A percentile compares a stretch with the other conserved stretches of the same genome.
phyloP scores from a whole-genome alignment of 2,888 invertebrate genomes.

The Drosophila monieri region DNA sequence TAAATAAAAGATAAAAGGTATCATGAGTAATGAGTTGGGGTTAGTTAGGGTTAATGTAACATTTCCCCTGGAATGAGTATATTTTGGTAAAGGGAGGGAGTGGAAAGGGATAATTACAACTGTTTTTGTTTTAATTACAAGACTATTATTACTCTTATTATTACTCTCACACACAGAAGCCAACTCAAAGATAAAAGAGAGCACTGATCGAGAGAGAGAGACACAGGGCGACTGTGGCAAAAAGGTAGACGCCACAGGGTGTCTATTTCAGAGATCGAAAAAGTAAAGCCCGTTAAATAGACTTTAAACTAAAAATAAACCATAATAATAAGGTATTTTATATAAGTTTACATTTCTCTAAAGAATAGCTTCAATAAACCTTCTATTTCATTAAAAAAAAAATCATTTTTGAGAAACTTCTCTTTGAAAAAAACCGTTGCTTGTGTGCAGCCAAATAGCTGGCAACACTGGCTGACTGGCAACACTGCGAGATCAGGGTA shows the following conservation, averaged over 20 bases:
- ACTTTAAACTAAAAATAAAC: neutral
- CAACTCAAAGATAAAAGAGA: neutral
- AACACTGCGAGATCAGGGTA: neutral
- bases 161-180: neutral
- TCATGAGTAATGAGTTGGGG: too few relatives aligned
- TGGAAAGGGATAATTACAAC: neutral
- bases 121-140: neutral
- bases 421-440: neutral
- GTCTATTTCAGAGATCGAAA: neutral
- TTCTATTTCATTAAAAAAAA: neutral
- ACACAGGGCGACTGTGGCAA: neutral
- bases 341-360: neutral
- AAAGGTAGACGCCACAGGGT: neutral
- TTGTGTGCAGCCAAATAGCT: neutral
- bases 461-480: neutral
- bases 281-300: neutral
- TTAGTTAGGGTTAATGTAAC: too few relatives aligned
- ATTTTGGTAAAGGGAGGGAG: too few relatives aligned
- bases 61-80: too few relatives aligned
- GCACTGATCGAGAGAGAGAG: neutral
- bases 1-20: too few relatives aligned
- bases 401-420: neutral
- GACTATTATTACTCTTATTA: neutral
- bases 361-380: neutral
- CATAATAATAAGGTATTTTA: neutral